These are phyloP conservation scores for Julus scanicus DNA, from an alignment of 2,888 invertebrate species.

Conservation along the genomic window DNA sequence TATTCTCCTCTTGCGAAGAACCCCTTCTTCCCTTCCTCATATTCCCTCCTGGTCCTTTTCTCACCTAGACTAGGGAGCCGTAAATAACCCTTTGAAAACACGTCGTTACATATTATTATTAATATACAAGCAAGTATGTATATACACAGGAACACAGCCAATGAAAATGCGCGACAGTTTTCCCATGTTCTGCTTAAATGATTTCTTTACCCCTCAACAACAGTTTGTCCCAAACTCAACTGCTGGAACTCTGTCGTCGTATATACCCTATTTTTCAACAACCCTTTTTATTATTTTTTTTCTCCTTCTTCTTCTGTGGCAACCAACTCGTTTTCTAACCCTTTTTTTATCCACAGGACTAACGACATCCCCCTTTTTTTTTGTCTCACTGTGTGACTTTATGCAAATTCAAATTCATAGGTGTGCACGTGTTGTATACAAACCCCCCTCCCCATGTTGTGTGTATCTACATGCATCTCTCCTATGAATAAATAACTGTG, in stretches of 20 bases:
- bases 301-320: background rate
- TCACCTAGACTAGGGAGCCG: conserved; percentile 41
- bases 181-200: conserved; percentile 45
- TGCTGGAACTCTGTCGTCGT: background rate
- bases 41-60: background rate
- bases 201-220: conserved; percentile 45
- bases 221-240: conserved; percentile 38
- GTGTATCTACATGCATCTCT: conserved; percentile 51
- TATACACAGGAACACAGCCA: conserved; percentile 37
- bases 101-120: conserved; percentile 38
- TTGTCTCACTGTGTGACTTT: conserved; percentile 53
- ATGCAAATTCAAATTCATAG: conserved; percentile 52
- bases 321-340: conserved; percentile 44
- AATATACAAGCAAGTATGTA: conserved; percentile 7
- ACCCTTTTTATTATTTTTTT: conserved; percentile 41
- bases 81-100: conserved; percentile 43
- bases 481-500: conserved; percentile 47
- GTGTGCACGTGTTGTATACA: conserved; percentile 50
- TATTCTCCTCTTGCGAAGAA: background rate
- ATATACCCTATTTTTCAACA: conserved; percentile 15
- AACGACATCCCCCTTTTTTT: conserved; percentile 48
- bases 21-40: conserved; percentile 21
- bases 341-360: conserved; percentile 29
- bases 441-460: conserved; percentile 27
- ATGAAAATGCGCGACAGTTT: conserved; percentile 1